Base-by-base conservation (phyloP, 2,888 invertebrate genomes). In the Eristalis arbustorum region DNA sequence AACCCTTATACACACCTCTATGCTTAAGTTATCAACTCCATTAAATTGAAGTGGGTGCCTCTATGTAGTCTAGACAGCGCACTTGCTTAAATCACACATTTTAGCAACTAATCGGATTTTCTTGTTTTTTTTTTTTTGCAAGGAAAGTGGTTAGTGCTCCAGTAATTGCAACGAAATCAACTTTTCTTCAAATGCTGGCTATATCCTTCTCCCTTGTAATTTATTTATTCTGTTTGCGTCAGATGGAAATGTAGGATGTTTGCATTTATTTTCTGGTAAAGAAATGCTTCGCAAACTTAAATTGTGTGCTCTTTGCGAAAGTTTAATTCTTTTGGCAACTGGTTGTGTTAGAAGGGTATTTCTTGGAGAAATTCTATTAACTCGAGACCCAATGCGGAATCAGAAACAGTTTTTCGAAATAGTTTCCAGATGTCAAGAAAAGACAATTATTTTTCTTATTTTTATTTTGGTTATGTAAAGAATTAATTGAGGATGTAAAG, bases 141-240 rank as follows among this genome's bases (percentile, higher is more conserved):
- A 64, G 64, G 40, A 56, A 57, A 64, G 64, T 71, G 71, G 78
- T 71, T 71, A 31, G 64, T 71, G 63, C 78, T 71, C 57, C 78
- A 71, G 78, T 78, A 78, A 78, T 78, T 78, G 78, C 71, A 57
- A 64, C 64, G 63, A 71, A 71, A 71, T 78, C 71, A 78, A 71
- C 64, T 78, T 78, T 78, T 64, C 78, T 64, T 64, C 64, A 13
- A 78, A 78, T 56, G 63, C 40, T 59, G 25, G 56, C 14, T 62
- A 28, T 37, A 68, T 22, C 76, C 68, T 34, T 62, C 68, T 62
- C 62, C 37, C 40, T 61, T 49, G 49, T 68, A 76, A 76, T 76
- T 68, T 76, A 68, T 68, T 68, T 62, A 76, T 68, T 62, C 68
- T 76, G 68, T 76, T 62, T 76, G 62, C 14, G 62, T 62, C 76